phyloP scores from a whole-genome alignment of 2,113 vertebrate species.

The Anas platyrhynchos region DNA sequence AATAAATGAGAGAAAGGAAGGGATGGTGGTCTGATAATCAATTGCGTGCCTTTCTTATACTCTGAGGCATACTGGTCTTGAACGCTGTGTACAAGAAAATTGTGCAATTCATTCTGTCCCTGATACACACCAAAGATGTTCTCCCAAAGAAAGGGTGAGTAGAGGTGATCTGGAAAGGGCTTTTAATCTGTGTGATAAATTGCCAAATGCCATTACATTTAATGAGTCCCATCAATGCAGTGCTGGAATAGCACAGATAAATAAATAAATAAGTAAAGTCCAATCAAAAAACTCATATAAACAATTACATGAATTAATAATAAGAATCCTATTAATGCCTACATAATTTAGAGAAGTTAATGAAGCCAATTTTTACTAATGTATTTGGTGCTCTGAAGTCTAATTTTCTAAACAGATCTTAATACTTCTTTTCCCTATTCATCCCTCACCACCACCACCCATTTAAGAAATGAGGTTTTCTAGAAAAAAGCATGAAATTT shows the following conservation, averaged over 20 bases:
- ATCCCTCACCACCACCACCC: background rate
- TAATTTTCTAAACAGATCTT: conserved; percentile 46
- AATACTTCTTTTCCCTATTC: conserved; percentile 9
- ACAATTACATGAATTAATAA: conserved; percentile 78
- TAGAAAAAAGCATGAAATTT: background rate
- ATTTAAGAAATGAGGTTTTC: background rate
- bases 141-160: conserved; percentile 68
- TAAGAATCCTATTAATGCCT: conserved; percentile 68
- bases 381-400: conserved; percentile 49
- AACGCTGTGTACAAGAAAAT: conserved; percentile 37
- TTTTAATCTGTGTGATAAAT: conserved; percentile 78
- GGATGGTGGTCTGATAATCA: background rate
- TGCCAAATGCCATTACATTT: conserved; percentile 74
- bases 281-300: conserved; percentile 63
- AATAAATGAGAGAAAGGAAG: background rate
- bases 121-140: conserved; percentile 51
- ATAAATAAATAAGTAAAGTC: conserved; percentile 73
- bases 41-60: background rate
- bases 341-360: conserved; percentile 71
- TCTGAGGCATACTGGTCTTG: background rate
- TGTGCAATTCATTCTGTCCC: background rate
- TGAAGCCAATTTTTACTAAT: conserved; percentile 65
- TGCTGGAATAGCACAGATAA: conserved; percentile 53
- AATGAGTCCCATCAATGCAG: conserved; percentile 75
- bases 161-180: conserved; percentile 67